Conservation (phyloP, 2,797 vertebrate genomes). For the Periparus ater region DNA sequence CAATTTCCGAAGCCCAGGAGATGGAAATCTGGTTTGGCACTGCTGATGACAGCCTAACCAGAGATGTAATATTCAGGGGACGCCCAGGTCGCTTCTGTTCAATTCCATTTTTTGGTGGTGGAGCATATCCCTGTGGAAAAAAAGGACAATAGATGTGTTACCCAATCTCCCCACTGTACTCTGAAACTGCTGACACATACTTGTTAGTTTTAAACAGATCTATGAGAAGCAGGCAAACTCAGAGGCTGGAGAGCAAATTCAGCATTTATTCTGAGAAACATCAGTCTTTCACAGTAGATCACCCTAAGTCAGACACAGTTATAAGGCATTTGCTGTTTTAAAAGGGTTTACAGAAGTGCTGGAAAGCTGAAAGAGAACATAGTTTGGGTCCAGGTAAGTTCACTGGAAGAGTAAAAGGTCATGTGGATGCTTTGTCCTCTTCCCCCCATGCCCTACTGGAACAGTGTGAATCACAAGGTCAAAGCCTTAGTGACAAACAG, state of each 20-base stretch:
- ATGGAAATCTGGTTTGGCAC: slow-evolving; percentile 98
- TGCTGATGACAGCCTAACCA: slow-evolving; percentile 91
- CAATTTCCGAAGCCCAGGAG: slow-evolving; percentile 96
- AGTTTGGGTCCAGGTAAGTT: background rate
- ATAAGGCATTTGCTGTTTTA: background rate
- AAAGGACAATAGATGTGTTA: background rate
- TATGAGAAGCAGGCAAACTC: background rate
- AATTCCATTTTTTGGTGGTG: slow-evolving; percentile 94
- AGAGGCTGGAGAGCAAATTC: background rate
- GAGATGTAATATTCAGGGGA: slow-evolving; percentile 93
- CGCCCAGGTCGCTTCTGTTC: slow-evolving; percentile 95
- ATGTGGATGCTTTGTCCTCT: background rate
- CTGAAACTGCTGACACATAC: background rate
- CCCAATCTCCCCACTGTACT: background rate
- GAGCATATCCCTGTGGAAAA: slow-evolving; percentile 86
- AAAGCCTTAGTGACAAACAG: background rate
- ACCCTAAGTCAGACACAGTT: rapidly evolving
- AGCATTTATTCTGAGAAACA: background rate
- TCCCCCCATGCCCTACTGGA: too few species aligned
- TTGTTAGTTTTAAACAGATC: background rate
- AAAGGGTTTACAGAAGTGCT: background rate
- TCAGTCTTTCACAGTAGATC: background rate
- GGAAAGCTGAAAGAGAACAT: background rate
- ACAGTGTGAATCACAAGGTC: background rate
- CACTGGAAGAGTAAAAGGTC: background rate